phyloP scores from a whole-genome alignment of 2,797 vertebrate species.

The Falco naumanni region DNA sequence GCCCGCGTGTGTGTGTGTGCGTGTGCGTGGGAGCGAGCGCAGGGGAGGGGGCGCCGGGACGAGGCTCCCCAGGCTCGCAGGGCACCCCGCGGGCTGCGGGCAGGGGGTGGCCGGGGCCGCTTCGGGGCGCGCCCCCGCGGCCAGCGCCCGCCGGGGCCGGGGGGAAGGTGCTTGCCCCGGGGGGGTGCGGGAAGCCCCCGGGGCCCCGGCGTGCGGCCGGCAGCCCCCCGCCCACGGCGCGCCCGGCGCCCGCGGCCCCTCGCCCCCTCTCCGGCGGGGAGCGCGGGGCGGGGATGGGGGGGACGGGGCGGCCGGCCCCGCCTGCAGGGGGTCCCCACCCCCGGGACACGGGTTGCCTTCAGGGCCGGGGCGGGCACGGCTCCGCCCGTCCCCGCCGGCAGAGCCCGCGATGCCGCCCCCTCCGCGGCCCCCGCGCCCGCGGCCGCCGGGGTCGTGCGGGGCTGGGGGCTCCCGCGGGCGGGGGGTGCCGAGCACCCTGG shows the following conservation, averaged over 20 bases:
- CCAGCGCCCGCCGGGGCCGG: not conserved
- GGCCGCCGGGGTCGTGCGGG: not conserved
- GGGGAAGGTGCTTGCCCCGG: not conserved
- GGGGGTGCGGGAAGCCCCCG: not conserved
- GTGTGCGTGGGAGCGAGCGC: not conserved
- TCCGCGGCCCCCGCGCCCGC: not conserved
- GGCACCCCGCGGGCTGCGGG: too few relatives aligned
- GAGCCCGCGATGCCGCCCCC: not conserved
- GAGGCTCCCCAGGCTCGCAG: too few relatives aligned
- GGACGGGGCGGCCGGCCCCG: not conserved
- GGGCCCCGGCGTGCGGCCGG: not conserved
- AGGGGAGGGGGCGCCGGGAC: not conserved
- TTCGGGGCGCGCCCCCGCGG: not conserved
- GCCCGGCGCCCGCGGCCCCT: not conserved
- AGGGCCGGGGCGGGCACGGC: not conserved
- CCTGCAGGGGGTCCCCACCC: not conserved
- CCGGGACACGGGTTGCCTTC: not conserved
- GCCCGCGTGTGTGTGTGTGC: not conserved
- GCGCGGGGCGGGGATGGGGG: not conserved
- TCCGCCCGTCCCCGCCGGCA: not conserved
- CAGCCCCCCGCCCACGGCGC: not conserved
- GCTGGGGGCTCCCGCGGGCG: not conserved
- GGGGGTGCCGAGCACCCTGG: not conserved
- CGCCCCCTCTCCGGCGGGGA: not conserved
- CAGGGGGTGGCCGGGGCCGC: not conserved